A percentile compares a stretch with the other conserved stretches of the same genome.
Conservation (phyloP, 2,113 vertebrate genomes). For the Todiramphus saurophagus region DNA sequence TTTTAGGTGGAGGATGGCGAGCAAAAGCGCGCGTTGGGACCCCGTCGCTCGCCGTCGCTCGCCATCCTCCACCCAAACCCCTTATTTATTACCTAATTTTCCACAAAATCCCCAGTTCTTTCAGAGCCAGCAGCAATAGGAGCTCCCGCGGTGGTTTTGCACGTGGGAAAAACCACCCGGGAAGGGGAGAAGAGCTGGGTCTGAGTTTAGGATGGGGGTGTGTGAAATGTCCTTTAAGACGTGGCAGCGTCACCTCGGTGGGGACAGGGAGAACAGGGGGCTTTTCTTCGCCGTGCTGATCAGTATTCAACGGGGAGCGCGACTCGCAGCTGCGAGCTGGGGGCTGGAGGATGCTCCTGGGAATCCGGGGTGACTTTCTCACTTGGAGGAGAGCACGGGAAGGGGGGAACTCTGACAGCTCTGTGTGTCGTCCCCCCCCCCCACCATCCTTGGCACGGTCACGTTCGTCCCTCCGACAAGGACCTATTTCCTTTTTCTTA, state of each 20-base stretch:
- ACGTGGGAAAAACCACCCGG: accelerated
- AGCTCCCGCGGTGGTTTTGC: neutral
- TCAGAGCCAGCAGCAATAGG: accelerated
- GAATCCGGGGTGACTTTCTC: neutral
- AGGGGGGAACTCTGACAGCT: neutral
- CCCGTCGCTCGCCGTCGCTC: accelerated
- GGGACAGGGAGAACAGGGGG: neutral
- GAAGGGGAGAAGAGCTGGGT: neutral
- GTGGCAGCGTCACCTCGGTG: neutral
- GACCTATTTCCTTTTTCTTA: neutral
- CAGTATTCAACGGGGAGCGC: neutral
- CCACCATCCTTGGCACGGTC: neutral
- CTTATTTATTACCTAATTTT: neutral
- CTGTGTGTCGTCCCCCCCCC: neutral
- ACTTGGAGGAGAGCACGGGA: neutral
- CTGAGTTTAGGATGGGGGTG: neutral
- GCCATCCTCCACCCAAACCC: accelerated
- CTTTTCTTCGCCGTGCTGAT: neutral
- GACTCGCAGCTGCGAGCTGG: neutral
- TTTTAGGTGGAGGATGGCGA: accelerated
- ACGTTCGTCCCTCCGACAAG: neutral
- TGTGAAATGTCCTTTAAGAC: neutral
- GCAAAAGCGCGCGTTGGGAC: accelerated
- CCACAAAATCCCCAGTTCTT: neutral
- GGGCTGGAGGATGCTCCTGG: neutral